Percentiles rank a stretch among this genome's conserved stretches.
These are phyloP conservation scores for Lithobates pipiens DNA, from an alignment of 2,797 vertebrate genomes.

Conservation along the genomic window DNA sequence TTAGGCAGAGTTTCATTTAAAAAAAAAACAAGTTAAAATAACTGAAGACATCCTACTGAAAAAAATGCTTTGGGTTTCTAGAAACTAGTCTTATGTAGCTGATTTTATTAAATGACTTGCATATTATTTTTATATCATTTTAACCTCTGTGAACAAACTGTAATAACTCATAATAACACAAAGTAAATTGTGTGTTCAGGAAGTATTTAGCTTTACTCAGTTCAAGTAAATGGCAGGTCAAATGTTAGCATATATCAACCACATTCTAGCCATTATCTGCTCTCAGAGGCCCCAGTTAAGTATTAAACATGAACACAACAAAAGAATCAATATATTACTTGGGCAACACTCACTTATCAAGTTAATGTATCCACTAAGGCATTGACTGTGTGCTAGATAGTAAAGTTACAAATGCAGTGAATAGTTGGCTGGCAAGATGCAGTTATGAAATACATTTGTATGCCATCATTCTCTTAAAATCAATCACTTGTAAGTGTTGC, in stretches of 20 bases:
- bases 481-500: background rate
- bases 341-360: slow-evolving; percentile 47
- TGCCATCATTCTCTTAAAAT: background rate
- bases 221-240: slow-evolving; percentile 50
- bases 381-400: background rate
- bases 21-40: background rate
- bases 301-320: slow-evolving; percentile 46
- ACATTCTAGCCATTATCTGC: slow-evolving; percentile 39
- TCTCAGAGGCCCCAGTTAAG: slow-evolving; percentile 48
- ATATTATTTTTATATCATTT: background rate
- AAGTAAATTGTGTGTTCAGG: slow-evolving; percentile 29
- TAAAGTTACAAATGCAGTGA: background rate
- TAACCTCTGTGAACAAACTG: background rate
- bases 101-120: background rate
- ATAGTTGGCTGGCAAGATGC: background rate
- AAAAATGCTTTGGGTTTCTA: background rate
- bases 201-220: slow-evolving; percentile 30
- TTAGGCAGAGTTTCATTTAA: background rate
- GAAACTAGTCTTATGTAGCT: no score
- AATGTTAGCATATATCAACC: slow-evolving; percentile 52
- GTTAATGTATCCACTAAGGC: slow-evolving; percentile 26
- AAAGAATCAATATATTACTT: slow-evolving; percentile 47
- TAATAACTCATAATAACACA: slow-evolving; percentile 36
- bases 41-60: background rate
- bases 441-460: background rate